These are phyloP conservation scores for Diphyllodes magnificus DNA, from an alignment of 2,113 vertebrate genomes.

Conservation along the genomic window DNA sequence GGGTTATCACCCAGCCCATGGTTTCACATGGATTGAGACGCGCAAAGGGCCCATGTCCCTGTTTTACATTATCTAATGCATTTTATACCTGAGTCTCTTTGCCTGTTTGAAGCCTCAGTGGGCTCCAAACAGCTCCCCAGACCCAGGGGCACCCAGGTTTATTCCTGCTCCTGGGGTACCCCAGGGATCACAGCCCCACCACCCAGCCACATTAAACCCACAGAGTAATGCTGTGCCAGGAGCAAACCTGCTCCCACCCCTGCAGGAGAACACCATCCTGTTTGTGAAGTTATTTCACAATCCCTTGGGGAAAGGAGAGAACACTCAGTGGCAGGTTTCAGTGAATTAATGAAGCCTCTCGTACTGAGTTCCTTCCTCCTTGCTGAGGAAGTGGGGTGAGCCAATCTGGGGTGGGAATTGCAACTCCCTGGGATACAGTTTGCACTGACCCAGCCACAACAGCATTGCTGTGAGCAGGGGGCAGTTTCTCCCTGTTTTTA, in stretches of 20 bases:
- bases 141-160: rapidly evolving
- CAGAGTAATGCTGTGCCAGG: rapidly evolving
- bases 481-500: not conserved
- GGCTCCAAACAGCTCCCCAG: not conserved
- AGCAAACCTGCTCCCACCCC: not conserved
- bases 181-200: no score
- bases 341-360: not conserved
- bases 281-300: not conserved
- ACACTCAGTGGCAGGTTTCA: not conserved
- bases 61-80: not conserved
- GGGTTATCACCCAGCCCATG: rapidly evolving
- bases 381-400: not conserved
- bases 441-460: not conserved
- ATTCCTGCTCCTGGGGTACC: not conserved
- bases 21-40: not conserved
- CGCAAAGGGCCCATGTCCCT: rapidly evolving
- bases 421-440: not conserved
- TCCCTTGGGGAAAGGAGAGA: not conserved
- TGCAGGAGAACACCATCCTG: rapidly evolving
- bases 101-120: not conserved
- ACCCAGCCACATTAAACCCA: rapidly evolving
- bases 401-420: not conserved
- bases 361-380: not conserved
- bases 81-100: not conserved
- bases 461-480: not conserved